phyloP scores from a whole-genome alignment of 2,797 vertebrate species.

The Catharus ustulatus region DNA sequence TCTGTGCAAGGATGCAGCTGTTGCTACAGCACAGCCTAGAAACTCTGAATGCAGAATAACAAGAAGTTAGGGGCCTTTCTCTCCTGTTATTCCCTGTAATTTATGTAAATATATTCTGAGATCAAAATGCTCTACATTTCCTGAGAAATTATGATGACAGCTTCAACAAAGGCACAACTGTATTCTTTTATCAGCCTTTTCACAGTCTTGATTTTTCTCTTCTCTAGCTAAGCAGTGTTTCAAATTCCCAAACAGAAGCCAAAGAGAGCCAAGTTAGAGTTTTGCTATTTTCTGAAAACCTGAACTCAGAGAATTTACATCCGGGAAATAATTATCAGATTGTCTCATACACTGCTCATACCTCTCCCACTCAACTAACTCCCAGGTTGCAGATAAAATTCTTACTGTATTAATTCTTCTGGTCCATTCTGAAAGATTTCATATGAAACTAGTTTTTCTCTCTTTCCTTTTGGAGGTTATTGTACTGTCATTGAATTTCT shows the following conservation, averaged over 20 bases:
- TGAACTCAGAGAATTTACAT: background rate
- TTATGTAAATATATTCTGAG: conserved; percentile 30
- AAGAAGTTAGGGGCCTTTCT: background rate
- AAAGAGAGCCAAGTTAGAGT: background rate
- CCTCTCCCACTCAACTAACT: background rate
- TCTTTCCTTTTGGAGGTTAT: background rate
- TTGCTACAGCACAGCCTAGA: background rate
- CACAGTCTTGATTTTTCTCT: background rate
- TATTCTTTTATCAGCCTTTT: conserved; percentile 11
- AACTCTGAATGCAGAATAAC: background rate
- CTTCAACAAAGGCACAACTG: background rate
- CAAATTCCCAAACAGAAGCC: conserved; percentile 1
- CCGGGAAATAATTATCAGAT: background rate
- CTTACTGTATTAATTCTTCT: background rate
- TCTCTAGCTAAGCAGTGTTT: background rate
- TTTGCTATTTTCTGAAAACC: conserved; percentile 27
- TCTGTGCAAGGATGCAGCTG: background rate
- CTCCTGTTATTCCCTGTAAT: background rate
- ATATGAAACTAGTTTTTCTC: background rate
- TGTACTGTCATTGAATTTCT: background rate
- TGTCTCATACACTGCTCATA: background rate
- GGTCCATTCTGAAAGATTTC: background rate
- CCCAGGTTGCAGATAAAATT: background rate
- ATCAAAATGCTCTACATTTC: conserved; percentile 32
- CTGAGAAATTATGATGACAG: conserved; percentile 9